A percentile compares a stretch with the other conserved stretches of the same genome.
Evolutionary conservation across 2,888 invertebrate genomes (phyloP).

Genomic region (Campoletis raptor): DNA sequence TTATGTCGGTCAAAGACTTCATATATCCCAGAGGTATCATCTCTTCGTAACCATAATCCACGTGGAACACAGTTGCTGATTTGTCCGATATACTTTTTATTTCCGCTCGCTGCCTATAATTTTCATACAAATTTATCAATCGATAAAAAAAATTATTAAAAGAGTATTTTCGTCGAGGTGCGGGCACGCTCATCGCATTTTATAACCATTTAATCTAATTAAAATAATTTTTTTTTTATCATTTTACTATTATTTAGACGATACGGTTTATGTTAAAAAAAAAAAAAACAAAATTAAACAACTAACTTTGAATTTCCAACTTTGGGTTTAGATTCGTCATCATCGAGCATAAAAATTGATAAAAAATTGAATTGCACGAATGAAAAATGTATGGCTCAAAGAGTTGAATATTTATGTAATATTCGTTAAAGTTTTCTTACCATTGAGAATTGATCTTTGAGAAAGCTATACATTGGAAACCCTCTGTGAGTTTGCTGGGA

Average conservation of each 20-base stretch:
- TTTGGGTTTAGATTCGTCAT: too few relatives aligned
- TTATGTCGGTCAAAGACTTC: constrained; percentile 88
- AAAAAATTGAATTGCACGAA: neutral
- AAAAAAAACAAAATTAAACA: too few relatives aligned
- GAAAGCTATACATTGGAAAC: constrained; percentile 91
- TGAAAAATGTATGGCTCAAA: neutral
- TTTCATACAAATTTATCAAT: neutral
- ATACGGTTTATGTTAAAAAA: too few relatives aligned
- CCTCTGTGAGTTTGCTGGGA: constrained; percentile 86
- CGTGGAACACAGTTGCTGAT: constrained; percentile 91
- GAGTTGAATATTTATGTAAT: neutral
- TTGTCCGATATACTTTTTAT: constrained; percentile 88
- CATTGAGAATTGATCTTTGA: constrained; percentile 93
- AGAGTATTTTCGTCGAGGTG: too few relatives aligned
- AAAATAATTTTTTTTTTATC: too few relatives aligned
- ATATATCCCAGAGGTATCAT: constrained; percentile 88
- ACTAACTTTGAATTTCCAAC: too few relatives aligned
- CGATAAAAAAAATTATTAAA: neutral
- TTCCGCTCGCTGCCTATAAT: constrained; percentile 90
- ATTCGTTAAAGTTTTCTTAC: constrained; percentile 80
- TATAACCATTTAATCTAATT: too few relatives aligned
- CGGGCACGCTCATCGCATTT: too few relatives aligned
- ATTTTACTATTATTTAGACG: too few relatives aligned
- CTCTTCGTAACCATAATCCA: constrained; percentile 98
- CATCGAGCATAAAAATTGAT: too few relatives aligned